Evolutionary conservation across 2,797 vertebrate genomes (phyloP), one percentile per base, ranked within the genome.

Genomic region (Spinus pinus): DNA sequence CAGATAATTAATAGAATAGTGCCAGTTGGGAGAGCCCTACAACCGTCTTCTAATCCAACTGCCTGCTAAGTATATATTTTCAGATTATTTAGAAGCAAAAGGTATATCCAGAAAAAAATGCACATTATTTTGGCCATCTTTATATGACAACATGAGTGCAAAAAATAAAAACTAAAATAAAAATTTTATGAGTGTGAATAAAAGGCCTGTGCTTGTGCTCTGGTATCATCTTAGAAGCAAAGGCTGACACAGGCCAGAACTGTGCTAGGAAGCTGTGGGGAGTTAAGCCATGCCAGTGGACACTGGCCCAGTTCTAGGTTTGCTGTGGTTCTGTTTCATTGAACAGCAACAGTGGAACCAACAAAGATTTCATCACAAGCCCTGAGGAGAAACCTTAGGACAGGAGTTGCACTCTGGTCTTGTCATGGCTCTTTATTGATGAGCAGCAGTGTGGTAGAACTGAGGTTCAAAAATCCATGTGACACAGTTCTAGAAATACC

Each of bases 141-240:
- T 28, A 47, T 14, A 57, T 3, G 17, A 61, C 23, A 12, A 23
- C 21, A 30, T 8, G 14, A 50, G 5, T n/a, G 25, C 13, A 60
- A 74, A 69, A 64, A 73, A 25, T 22, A 54, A 66, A 62, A 30
- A 10, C 16, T 7, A 42, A 56, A 49, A 31, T 41, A 16, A 53
- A 56, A n/a, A 18, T 3, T 0, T 6, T 2, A 3, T 12, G 27
- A 42, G 27, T 15, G n/a, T 27, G 37, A 56, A 30, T 37, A 22
- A 44, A 81, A 22, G 71, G 11, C 23, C 37, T 37, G 16, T 56
- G 8, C 33, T 31, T 41, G 61, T 47, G 49, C 31, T 54, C 18
- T 47, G 47, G 25, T n/a, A 18, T 31, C 62, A 56, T 49, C 49
- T 28, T 6, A 9, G 35, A 49, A 42, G 33, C 0, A 0, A 14